Percentiles rank a stretch among this genome's conserved stretches.
phyloP scores from a whole-genome alignment of 2,797 vertebrate species.

The Margarornis squamiger region DNA sequence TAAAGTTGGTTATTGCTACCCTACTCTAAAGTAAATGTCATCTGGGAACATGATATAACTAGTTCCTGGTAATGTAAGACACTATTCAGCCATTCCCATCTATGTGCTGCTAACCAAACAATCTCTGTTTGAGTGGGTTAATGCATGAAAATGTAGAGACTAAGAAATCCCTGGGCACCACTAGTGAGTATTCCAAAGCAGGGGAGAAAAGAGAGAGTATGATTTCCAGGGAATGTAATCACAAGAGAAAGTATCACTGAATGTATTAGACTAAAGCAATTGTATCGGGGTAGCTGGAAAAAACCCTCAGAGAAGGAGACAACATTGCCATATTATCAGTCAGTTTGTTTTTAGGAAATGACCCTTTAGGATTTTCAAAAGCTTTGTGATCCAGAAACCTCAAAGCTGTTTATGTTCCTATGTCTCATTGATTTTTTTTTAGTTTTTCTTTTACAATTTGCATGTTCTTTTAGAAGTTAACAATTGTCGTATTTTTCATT shows the following conservation, averaged over 20 bases:
- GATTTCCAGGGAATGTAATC: not conserved
- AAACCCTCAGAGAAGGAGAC: not conserved
- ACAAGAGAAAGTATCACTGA: not conserved
- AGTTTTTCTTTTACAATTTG: not conserved
- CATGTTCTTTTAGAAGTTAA: not conserved
- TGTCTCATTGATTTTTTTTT: not conserved
- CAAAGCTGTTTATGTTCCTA: not conserved
- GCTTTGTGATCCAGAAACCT: not conserved
- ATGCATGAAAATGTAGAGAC: not conserved
- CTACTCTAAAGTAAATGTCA: slow-evolving; percentile 41
- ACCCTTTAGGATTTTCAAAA: not conserved
- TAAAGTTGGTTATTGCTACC: slow-evolving; percentile 45
- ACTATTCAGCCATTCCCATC: slow-evolving; percentile 16
- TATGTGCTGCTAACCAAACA: slow-evolving; percentile 20
- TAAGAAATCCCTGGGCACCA: not conserved
- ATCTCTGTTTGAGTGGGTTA: not conserved
- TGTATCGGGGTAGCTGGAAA: not conserved
- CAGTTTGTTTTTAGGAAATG: not conserved
- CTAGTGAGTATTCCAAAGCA: not conserved
- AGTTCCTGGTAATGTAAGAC: slow-evolving; percentile 3
- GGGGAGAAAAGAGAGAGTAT: not conserved
- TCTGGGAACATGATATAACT: slow-evolving; percentile 19
- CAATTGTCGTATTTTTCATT: not conserved
- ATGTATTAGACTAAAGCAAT: not conserved
- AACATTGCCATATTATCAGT: not conserved